Conservation (phyloP, 2,113 vertebrate species). For the Apistogramma diplotaenia region DNA sequence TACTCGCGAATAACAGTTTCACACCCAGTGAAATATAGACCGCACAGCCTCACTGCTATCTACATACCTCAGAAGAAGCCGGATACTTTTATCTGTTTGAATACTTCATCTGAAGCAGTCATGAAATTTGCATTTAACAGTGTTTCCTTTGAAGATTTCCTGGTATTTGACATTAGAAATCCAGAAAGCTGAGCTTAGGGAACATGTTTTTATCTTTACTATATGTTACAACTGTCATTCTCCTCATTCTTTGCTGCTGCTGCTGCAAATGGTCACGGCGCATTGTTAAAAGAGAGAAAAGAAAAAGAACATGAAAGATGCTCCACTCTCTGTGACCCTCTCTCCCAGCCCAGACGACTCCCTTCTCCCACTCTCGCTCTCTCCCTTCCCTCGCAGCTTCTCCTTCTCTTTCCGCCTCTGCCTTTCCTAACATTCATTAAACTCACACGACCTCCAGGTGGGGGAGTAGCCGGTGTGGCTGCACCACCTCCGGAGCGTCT, state of each 20-base stretch:
- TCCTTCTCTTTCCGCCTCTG: not conserved
- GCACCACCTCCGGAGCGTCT: constrained; percentile 39
- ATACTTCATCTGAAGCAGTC: constrained; percentile 27
- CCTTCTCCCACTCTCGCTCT: not conserved
- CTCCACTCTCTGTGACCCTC: constrained; percentile 19
- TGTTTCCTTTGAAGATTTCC: constrained; percentile 45
- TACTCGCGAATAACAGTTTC: constrained; percentile 33
- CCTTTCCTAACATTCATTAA: constrained; percentile 59
- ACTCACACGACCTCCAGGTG: constrained; percentile 47
- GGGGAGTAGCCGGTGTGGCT: constrained; percentile 11
- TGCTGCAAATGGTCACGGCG: constrained; percentile 16
- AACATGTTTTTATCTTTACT: constrained; percentile 32
- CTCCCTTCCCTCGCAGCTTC: constrained; percentile 1
- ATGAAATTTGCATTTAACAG: constrained; percentile 29
- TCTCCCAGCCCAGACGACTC: constrained; percentile 27
- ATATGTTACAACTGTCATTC: not conserved
- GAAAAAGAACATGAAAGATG: constrained; percentile 19
- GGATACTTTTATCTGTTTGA: constrained; percentile 44
- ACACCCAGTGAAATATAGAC: constrained; percentile 36
- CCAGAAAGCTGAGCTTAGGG: constrained; percentile 26
- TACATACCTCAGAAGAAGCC: constrained; percentile 57
- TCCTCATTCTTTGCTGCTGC: not conserved
- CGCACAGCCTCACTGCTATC: constrained; percentile 29
- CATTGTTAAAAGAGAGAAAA: constrained; percentile 37
- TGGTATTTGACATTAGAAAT: constrained; percentile 18